These are phyloP conservation scores for Macrosoma leucophasiata DNA, from an alignment of 2,888 invertebrate species.

Conservation along the genomic window DNA sequence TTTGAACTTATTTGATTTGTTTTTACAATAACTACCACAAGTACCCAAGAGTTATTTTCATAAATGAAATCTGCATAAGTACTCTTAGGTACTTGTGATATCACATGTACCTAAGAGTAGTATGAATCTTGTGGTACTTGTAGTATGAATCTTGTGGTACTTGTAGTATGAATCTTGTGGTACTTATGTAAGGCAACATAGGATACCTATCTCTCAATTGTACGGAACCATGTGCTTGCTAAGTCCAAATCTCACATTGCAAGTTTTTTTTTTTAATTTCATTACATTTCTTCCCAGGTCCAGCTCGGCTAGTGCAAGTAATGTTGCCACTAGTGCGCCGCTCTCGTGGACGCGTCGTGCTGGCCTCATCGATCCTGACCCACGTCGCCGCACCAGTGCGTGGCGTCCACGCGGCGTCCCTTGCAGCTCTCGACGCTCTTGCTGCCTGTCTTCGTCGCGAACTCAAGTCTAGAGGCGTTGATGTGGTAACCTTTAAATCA, in stretches of 20 bases:
- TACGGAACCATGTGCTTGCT: too few relatives aligned
- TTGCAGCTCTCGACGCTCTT: constrained; percentile 87
- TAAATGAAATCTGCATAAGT: too few relatives aligned
- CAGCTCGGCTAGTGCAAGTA: constrained; percentile 82
- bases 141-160: too few relatives aligned
- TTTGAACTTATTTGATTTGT: too few relatives aligned
- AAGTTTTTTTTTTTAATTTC: constrained; percentile 3
- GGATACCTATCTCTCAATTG: too few relatives aligned
- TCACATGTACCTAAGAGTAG: too few relatives aligned
- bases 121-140: too few relatives aligned
- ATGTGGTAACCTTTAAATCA: constrained; percentile 71
- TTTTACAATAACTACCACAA: too few relatives aligned
- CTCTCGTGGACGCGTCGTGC: constrained; percentile 86
- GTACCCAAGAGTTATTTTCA: too few relatives aligned
- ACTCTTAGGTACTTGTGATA: too few relatives aligned
- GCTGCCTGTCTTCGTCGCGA: constrained; percentile 87
- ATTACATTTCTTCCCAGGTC: constrained; percentile 60
- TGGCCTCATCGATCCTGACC: constrained; percentile 87
- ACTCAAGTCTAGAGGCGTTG: constrained; percentile 85
- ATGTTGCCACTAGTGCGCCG: constrained; percentile 88
- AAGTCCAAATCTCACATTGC: constrained; percentile 3
- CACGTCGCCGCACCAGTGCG: constrained; percentile 87
- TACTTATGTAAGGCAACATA: too few relatives aligned
- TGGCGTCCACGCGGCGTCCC: constrained; percentile 86
- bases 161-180: too few relatives aligned